Evolutionary conservation across 2,888 invertebrate genomes (phyloP).

Genomic region (Phortica magna): DNA sequence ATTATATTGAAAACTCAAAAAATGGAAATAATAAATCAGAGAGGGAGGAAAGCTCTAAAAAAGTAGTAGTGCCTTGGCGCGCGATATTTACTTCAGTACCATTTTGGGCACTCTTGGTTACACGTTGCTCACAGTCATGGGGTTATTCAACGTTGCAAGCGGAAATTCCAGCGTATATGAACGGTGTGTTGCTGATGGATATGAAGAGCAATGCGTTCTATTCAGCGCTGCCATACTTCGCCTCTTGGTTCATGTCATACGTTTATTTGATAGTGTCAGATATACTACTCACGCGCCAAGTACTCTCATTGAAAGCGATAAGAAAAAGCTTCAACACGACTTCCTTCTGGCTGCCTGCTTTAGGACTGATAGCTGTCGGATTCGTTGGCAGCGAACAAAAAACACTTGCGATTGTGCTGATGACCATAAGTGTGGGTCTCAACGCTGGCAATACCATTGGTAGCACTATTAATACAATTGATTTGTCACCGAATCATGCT

Average conservation of each 20-base stretch:
- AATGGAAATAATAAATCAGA: slow-evolving; percentile 48
- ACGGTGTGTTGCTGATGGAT: slow-evolving; percentile 81
- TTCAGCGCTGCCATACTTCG: slow-evolving; percentile 80
- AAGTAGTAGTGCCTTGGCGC: slow-evolving; percentile 82
- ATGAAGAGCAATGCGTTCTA: slow-evolving; percentile 80
- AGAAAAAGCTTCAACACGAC: slow-evolving; percentile 70
- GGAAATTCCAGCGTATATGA: slow-evolving; percentile 85
- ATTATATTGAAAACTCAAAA: slow-evolving; percentile 81
- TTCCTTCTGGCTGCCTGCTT: slow-evolving; percentile 79
- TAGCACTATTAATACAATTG: slow-evolving; percentile 83
- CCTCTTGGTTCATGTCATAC: slow-evolving; percentile 79
- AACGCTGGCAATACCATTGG: slow-evolving; percentile 82
- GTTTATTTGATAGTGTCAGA: slow-evolving; percentile 77
- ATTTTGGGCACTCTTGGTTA: slow-evolving; percentile 80
- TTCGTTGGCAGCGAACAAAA: slow-evolving; percentile 75
- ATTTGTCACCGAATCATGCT: slow-evolving; percentile 84
- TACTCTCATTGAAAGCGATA: slow-evolving; percentile 73
- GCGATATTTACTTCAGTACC: slow-evolving; percentile 83
- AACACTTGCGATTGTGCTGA: slow-evolving; percentile 78
- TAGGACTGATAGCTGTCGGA: slow-evolving; percentile 79
- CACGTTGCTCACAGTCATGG: slow-evolving; percentile 84
- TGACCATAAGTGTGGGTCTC: slow-evolving; percentile 80
- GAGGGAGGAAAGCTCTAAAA: slow-evolving; percentile 32
- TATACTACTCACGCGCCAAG: slow-evolving; percentile 76
- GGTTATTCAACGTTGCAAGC: slow-evolving; percentile 85